Evolutionary conservation across 2,797 vertebrate genomes (phyloP).

Genomic region (Petrocephalus sullivani): DNA sequence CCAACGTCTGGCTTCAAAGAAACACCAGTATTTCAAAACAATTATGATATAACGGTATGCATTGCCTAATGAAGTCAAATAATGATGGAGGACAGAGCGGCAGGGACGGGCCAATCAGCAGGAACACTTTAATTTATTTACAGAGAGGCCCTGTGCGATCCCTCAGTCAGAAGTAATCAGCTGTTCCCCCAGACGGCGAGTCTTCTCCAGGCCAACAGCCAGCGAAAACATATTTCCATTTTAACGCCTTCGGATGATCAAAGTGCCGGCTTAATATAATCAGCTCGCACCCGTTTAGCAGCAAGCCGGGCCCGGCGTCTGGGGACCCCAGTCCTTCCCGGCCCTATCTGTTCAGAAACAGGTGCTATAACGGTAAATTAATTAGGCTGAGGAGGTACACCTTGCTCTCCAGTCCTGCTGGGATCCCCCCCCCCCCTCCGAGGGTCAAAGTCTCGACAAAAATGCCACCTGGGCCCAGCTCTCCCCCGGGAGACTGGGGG

Average conservation of each 20-base stretch:
- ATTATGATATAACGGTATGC: background rate
- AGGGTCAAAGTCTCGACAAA: constrained; percentile 84
- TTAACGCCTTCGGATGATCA: constrained; percentile 95
- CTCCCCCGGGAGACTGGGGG: constrained; percentile 72
- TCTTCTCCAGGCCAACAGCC: constrained; percentile 65
- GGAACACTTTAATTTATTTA: constrained; percentile 25
- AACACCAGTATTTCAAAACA: background rate
- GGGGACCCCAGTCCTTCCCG: constrained; percentile 70
- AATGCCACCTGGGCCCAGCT: constrained; percentile 88
- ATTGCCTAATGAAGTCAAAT: background rate
- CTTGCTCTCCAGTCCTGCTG: constrained; percentile 86
- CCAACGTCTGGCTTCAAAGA: background rate
- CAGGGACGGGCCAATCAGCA: background rate
- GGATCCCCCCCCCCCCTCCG: constrained; percentile 55
- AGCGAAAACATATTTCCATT: constrained; percentile 91
- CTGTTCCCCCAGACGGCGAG: constrained; percentile 41
- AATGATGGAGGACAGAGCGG: background rate
- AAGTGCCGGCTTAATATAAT: constrained; percentile 98
- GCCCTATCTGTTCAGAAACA: constrained; percentile 96
- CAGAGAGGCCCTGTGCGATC: constrained; percentile 33
- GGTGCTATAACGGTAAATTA: constrained; percentile 99
- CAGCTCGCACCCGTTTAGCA: constrained; percentile 96
- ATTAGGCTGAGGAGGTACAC: constrained; percentile 96
- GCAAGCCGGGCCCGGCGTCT: constrained; percentile 65
- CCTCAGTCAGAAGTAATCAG: constrained; percentile 44